Evolutionary conservation across 2,113 vertebrate genomes (phyloP), one percentile per base, ranked within the genome.

Genomic region (Megaceryle torquata): DNA sequence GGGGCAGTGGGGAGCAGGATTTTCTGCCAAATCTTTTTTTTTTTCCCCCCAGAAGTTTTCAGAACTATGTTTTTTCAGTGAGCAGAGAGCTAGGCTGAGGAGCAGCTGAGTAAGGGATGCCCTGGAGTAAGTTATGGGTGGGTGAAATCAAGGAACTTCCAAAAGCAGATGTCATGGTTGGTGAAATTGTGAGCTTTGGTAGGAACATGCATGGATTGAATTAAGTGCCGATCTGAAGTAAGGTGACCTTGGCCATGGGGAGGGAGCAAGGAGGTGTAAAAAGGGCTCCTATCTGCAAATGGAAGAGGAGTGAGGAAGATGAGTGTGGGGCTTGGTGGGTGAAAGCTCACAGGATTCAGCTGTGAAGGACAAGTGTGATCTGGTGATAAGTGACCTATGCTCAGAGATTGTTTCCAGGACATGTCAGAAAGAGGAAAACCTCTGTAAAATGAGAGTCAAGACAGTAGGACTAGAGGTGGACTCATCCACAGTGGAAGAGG

Each of bases 401-500:
- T 48, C 50, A 19, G 67, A n/a, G 70, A 12, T 19, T 48, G 28
- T 17, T 86, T 37, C 81, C 81, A 63, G 82, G 60, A 10, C 8
- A 18, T 5, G 2, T 14, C 44, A 53, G 88, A 59, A 77, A 48
- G 26, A 81, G 86, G 61, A 39, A 41, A 11, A 56, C 5, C 28
- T 37, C 39, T 26, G 5, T 12, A 3, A 65, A 35, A 4, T 6
- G 21, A 10, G 35, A 72, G 43, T 37, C 11, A 12, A 6, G 18
- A 6, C 28, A 14, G 16, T 1, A 11, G 64, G 60, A 48, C 31
- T 8, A 0, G 10, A 21, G 51, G 26, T 28, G n/a, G 19, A 21
- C 13, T 43, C 8, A 0, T 16, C 9, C 1, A 3, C 0, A 5
- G 29, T 57, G 56, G 41, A 54, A 31, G 43, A 84, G 44, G 16